A percentile compares a stretch with the other conserved stretches of the same genome.
These are phyloP conservation scores for Metallyticus violacea DNA, from an alignment of 2,888 invertebrate genomes.

Conservation along the genomic window DNA sequence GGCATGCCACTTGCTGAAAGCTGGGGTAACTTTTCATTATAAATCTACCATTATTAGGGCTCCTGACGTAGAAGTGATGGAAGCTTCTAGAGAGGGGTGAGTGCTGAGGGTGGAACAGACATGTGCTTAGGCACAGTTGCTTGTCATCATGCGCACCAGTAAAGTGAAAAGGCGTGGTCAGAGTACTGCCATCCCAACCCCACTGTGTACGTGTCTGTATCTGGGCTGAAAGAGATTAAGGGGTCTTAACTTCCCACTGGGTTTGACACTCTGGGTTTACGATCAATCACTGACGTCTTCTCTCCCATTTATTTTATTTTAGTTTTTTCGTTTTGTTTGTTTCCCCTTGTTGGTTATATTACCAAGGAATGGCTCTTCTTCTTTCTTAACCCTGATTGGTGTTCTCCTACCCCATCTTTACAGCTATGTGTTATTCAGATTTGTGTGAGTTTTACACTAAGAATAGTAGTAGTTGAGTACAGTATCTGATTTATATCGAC, in stretches of 20 bases:
- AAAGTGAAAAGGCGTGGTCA: not conserved
- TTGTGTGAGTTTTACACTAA: too few relatives aligned
- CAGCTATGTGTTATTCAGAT: too few relatives aligned
- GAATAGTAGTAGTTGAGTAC: too few relatives aligned
- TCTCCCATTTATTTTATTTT: not conserved
- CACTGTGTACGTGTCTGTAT: not conserved
- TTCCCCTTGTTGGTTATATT: not conserved
- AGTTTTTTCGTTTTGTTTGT: too few relatives aligned
- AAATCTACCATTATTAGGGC: not conserved
- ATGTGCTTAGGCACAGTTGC: not conserved
- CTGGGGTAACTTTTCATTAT: not conserved
- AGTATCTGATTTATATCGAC: too few relatives aligned
- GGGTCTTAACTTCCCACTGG: not conserved
- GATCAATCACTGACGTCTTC: not conserved
- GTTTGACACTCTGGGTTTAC: conserved; percentile 1
- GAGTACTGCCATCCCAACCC: not conserved
- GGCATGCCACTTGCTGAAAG: not conserved
- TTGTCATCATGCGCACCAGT: not conserved
- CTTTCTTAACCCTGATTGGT: not conserved
- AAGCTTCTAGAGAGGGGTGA: too few relatives aligned
- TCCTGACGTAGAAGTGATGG: too few relatives aligned
- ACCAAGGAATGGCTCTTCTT: not conserved
- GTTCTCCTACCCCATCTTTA: too few relatives aligned
- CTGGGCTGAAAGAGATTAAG: not conserved
- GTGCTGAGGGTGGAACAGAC: not conserved